Percentiles rank a stretch among this genome's conserved stretches.
phyloP scores from a whole-genome alignment of 2,797 vertebrate genomes.

The Lates japonicus region DNA sequence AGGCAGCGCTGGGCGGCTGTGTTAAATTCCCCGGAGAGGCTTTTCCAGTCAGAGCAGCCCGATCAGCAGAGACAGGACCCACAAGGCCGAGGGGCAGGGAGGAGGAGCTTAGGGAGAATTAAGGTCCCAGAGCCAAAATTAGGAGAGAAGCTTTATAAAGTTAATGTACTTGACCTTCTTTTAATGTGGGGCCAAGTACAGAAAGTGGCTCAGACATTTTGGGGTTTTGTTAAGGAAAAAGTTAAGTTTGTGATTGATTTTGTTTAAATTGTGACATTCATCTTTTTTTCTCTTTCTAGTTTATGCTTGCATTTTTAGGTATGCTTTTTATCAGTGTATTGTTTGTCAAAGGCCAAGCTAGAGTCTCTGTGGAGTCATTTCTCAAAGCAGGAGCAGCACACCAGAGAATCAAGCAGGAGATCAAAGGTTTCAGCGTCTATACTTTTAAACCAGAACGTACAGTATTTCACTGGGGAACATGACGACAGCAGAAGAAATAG shows the following conservation, averaged over 20 bases:
- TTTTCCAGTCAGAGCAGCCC: conserved; percentile 82
- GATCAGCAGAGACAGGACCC: conserved; percentile 77
- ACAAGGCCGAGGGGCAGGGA: conserved; percentile 78
- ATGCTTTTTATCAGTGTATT: neutral
- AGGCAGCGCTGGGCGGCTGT: conserved; percentile 79
- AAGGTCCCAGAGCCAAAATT: conserved; percentile 67
- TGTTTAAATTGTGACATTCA: neutral
- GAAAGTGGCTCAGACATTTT: neutral
- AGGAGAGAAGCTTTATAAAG: conserved; percentile 32
- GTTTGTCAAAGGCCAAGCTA: conserved; percentile 26
- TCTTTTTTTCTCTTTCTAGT: neutral
- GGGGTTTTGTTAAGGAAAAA: conserved; percentile 13
- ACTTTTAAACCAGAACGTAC: conserved; percentile 70
- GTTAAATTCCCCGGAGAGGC: conserved; percentile 85
- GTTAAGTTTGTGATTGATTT: conserved; percentile 12
- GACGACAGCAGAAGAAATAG: conserved; percentile 79
- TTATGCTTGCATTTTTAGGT: neutral
- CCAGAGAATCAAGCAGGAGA: conserved; percentile 26
- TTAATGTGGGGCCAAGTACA: conserved; percentile 20
- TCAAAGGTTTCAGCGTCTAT: conserved; percentile 65
- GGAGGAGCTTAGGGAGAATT: conserved; percentile 70
- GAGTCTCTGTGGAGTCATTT: conserved; percentile 31
- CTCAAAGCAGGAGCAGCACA: conserved; percentile 4
- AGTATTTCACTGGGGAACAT: conserved; percentile 75
- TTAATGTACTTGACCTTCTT: conserved; percentile 61